Base-by-base conservation (phyloP, 1,140 invertebrate genomes). In the Daktulosphaira vitifoliae region DNA sequence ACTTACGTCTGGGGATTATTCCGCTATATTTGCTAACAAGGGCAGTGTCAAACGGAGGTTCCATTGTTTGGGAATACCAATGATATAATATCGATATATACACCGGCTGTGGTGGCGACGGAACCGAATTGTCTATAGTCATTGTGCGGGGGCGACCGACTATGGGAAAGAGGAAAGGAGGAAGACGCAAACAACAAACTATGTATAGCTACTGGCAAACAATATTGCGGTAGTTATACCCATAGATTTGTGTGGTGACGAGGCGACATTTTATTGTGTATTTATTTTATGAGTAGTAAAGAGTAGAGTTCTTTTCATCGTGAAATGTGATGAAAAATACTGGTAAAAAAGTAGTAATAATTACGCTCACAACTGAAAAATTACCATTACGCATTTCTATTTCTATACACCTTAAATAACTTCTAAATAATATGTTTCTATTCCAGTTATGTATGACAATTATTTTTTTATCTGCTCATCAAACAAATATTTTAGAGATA, bases 1-100 rank as follows among this genome's bases (percentile, higher is more conserved):
- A 25, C 22, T 23, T 15, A 8, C 53, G 18, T 8, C 16, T 29
- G 22, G 39, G 56, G 56, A 48, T 62, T 62, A 62, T 62, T 62
- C 25, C 56, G 56, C 56, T 48, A 33, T 62, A 62, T 62, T 62
- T 62, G 56, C 56, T 62, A 62, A 62, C 56, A 39, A 62, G 56
- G 56, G 56, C 56, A 48, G 44, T 46, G 42, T 48, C 56, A 62
- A 62, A 62, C 56, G 42, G 56, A 5, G 29, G 29, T 33, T 5
- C 29, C 16, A 48, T 62, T 62, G 56, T 48, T 46, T 33, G 56
- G 42, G 44, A n/a, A 20, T 16, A 16, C 25, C 13, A 48, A n/a
- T 29, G 42, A 48, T 46, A 29, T 50, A 50, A 4, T 11, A n/a
- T 44, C n/a, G 39, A 44, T n/a, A 11, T 11, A 44, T 44, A 15